Percentiles rank a stretch among this genome's conserved stretches.
phyloP scores from a whole-genome alignment of 2,888 invertebrate species.

The Plebejus melissa region DNA sequence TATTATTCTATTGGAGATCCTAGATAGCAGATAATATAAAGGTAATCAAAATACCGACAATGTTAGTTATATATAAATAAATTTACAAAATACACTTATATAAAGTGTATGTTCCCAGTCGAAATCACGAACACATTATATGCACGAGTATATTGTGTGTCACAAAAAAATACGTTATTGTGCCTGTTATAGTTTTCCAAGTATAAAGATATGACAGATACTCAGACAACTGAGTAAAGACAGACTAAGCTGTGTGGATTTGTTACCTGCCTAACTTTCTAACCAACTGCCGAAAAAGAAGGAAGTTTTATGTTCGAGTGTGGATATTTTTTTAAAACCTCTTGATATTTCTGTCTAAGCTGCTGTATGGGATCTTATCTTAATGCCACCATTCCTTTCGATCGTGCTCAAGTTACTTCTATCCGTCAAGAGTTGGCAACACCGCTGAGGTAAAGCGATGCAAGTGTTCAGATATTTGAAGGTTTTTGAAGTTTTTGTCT shows the following conservation, averaged over 20 bases:
- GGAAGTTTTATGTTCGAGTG: neutral
- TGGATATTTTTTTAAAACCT: neutral
- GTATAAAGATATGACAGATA: no score
- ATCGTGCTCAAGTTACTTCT: slow-evolving; percentile 50
- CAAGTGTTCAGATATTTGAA: slow-evolving; percentile 54
- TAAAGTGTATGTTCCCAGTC: neutral
- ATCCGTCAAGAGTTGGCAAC: slow-evolving; percentile 36
- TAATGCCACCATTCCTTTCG: slow-evolving; percentile 41
- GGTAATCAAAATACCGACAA: neutral
- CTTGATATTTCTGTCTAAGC: neutral
- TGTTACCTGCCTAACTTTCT: neutral
- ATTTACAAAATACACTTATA: no score
- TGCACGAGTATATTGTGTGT: no score
- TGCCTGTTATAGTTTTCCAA: no score
- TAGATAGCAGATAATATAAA: neutral
- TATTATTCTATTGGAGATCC: neutral
- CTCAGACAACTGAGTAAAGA: no score
- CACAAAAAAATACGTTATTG: no score
- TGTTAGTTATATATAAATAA: neutral
- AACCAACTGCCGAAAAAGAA: neutral
- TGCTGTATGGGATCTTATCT: neutral
- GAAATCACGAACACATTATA: no score
- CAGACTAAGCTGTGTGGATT: no score
- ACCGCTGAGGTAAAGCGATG: slow-evolving; percentile 39
- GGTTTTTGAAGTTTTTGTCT: slow-evolving; percentile 52